Conservation (phyloP, 2,888 invertebrate species). For the Nudaria mundana region DNA sequence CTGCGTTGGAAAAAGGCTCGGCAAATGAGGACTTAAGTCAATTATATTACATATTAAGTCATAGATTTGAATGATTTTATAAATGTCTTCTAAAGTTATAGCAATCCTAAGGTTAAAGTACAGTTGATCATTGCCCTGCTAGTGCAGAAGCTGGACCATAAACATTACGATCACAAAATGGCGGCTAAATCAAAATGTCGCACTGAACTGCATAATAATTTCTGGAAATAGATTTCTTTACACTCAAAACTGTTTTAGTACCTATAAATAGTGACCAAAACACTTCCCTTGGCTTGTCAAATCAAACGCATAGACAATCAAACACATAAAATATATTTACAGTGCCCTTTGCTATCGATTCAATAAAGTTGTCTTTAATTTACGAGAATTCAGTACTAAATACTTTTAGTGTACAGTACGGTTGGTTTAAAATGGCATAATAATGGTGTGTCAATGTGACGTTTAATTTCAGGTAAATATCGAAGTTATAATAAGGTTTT, state of each 20-base stretch:
- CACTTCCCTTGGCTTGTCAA: conserved; percentile 23
- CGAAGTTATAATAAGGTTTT: background rate
- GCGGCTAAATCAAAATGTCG: background rate
- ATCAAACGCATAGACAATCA: conserved; percentile 30
- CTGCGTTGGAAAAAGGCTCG: no score
- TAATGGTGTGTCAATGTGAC: background rate
- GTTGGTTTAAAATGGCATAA: conserved; percentile 6
- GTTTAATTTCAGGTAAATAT: background rate
- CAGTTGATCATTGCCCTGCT: no score
- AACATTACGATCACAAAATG: no score
- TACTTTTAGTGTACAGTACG: conserved; percentile 9
- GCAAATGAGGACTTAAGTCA: no score
- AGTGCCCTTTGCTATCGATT: conserved; percentile 27
- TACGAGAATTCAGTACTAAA: conserved; percentile 29
- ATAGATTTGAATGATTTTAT: no score
- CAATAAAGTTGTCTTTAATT: conserved; percentile 36
- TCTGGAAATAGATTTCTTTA: conserved; percentile 11
- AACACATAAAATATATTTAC: conserved; percentile 37
- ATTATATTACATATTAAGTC: no score
- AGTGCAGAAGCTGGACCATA: no score
- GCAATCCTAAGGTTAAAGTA: no score
- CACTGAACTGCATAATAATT: background rate
- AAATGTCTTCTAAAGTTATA: no score
- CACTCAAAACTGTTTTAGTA: conserved; percentile 3
- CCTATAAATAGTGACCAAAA: conserved; percentile 21